Evolutionary conservation across 2,113 vertebrate species (phyloP), one percentile per base, ranked within the genome.

Genomic region (Bos indicus): DNA sequence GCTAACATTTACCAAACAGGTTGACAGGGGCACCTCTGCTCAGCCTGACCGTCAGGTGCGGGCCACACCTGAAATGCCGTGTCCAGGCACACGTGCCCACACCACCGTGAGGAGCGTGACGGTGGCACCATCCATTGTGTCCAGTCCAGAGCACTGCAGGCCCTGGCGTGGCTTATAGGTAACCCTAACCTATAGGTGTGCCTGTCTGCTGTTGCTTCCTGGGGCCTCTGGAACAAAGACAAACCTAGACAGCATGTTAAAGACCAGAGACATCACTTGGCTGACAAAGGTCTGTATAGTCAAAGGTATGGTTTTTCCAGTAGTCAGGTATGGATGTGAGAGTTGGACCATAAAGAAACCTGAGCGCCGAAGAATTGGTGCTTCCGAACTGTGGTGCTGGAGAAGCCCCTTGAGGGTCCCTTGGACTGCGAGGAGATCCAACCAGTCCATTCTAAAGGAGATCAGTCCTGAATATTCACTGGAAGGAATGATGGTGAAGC

Each of bases 11-110:
- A 2, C 51, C 51, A 67, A 8, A 16, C n/a, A 17, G 48, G 62
- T 1, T 19, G 16, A 23, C 12, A 7, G 46, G 8, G 12, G 17
- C 33, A 62, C 43, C 57, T 28, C 54, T 1, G 9, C 43, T 62
- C 15, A 21, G 77, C 77, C 77, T 19, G 77, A n/a, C 80, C 0
- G 1, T 7, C 57, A 30, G 25, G 33, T 46, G 30, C 11, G 46
- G 10, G 59, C n/a, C 67, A 21, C 19, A 4, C 23, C 43, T 6
- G 2, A 16, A 0, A 6, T 5, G 30, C 23, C 1, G 0, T 2
- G 54, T 3, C 33, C 36, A 3, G 14, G 54, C 14, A 6, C 82
- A 85, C 11, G 12, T 21, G 19, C 26, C 7, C 16, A 40, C n/a
- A 54, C 25, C 14, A 13, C 62, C 0, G 1, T 40, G 23, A 26